These are phyloP conservation scores for Zosterops japonicus DNA, from an alignment of 2,113 vertebrate genomes.

Conservation along the genomic window DNA sequence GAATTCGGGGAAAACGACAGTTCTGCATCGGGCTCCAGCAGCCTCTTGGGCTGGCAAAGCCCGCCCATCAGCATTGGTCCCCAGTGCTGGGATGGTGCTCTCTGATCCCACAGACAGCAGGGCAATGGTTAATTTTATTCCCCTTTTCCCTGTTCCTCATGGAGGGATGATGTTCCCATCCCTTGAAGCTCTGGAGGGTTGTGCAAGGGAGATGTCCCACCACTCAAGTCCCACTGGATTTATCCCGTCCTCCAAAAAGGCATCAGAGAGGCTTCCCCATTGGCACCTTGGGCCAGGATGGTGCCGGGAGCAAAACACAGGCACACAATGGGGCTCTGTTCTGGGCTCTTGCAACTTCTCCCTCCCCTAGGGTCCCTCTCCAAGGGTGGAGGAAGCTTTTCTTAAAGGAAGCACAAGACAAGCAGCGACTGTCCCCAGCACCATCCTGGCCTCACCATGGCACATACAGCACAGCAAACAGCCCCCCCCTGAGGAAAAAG, in stretches of 20 bases:
- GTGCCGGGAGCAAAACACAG: neutral
- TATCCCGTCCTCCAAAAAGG: neutral
- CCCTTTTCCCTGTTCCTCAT: accelerated
- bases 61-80: accelerated
- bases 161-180: neutral
- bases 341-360: neutral
- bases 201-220: accelerated
- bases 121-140: neutral
- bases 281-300: accelerated
- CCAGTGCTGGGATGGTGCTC: accelerated
- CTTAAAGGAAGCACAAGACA: neutral
- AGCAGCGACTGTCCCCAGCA: neutral
- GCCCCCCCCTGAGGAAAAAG: accelerated
- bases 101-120: neutral
- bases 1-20: neutral
- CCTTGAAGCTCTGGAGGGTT: accelerated
- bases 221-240: accelerated
- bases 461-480: neutral
- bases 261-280: neutral
- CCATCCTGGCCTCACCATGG: neutral
- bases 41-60: neutral
- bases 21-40: neutral
- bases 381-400: neutral
- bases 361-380: neutral
- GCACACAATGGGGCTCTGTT: constrained; percentile 10